A percentile compares a stretch with the other conserved stretches of the same genome.
Evolutionary conservation across 2,113 vertebrate genomes (phyloP).

Genomic region (Choloepus hoffmanni): DNA sequence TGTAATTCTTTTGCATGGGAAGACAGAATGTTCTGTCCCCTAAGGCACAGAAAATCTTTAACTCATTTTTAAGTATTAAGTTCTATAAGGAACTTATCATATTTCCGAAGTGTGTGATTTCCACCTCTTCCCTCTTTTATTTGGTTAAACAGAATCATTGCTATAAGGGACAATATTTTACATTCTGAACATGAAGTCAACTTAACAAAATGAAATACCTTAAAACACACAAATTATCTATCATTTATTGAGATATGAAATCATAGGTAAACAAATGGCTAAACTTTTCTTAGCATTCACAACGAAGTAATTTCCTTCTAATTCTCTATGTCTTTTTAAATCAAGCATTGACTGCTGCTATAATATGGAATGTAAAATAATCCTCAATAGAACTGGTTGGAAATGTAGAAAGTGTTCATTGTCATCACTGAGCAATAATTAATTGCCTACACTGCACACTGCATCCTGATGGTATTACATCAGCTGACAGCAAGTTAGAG

Average conservation of each 20-base stretch:
- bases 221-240: neutral
- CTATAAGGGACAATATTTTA: neutral
- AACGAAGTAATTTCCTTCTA: neutral
- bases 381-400: neutral
- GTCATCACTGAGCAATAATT: neutral
- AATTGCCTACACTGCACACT: neutral
- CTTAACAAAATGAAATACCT: neutral
- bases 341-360: neutral
- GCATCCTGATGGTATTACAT: neutral
- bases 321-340: neutral
- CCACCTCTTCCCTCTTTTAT: neutral
- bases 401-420: neutral
- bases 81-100: neutral
- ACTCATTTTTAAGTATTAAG: neutral
- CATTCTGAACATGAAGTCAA: neutral
- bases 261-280: neutral
- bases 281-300: neutral
- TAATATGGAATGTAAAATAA: neutral
- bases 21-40: neutral
- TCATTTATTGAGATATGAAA: neutral
- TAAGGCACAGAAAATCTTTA: neutral
- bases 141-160: slow-evolving; percentile 1
- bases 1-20: neutral
- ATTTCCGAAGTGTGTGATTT: neutral
- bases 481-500: neutral